Base-by-base conservation (phyloP, 1,140 invertebrate genomes). In the Atta colombica region DNA sequence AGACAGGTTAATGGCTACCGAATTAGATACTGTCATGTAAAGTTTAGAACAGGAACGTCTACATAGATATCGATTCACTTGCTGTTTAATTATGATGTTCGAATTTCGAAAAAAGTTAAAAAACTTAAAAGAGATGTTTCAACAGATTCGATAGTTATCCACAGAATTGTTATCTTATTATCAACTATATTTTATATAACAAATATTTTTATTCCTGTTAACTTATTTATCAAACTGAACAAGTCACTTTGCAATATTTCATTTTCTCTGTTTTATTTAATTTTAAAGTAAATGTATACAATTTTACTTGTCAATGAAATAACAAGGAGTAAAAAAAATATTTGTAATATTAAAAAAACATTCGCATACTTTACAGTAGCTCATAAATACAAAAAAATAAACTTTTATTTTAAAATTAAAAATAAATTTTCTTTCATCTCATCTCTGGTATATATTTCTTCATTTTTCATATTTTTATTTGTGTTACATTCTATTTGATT, bases 1-100 rank as follows among this genome's bases (percentile, higher is more conserved):
- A 85, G 72, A 85, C 72, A 78, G 88, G 77, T 81, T 89, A 89
- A 89, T 89, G 88, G 39, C 53, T 71, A 82, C 53, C 68, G 68
- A 82, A 82, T 82, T 88, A 77, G 60, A 35, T 18, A 35, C 53
- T 39, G 31, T 74, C 87, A 77, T 61, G 63, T 58, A 71, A 82
- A 82, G 80, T 74, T 82, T 68, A n/a, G 53, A 82, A 31, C 31
- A 45, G 72, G n/a, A 75, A 18, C 39, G 39, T 45, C 65, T 81
- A 81, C 21, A 28, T 45, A 51, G 28, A 80, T 68, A 68, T 51
- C 61, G 77, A 68, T 39, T 81, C 49, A 53, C 71, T 69, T 72
- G n/a, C 35, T 31, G 45, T 74, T 66, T 72, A 82, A 82, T 80
- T 80, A 80, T 53, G 18, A 21, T 21, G 60, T 25, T 72, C 28